These are phyloP conservation scores for Hystrix cristata DNA, from an alignment of 2,113 vertebrate genomes.

Conservation along the genomic window DNA sequence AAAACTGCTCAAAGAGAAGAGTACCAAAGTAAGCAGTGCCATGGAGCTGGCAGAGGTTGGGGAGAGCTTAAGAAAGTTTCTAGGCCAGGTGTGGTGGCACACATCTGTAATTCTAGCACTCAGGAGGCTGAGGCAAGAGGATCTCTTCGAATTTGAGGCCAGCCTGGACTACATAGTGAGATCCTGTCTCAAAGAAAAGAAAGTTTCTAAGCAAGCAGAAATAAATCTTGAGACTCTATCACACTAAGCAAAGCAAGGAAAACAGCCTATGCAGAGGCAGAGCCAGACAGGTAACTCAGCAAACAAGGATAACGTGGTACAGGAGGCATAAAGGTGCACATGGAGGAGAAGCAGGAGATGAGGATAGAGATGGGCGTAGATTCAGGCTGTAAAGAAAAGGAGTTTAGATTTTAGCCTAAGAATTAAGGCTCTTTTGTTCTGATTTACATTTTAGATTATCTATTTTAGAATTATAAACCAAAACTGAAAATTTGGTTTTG, in stretches of 20 bases:
- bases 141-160: background rate
- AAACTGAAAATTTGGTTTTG: background rate
- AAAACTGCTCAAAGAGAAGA: background rate
- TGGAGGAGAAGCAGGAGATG: background rate
- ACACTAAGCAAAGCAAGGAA: background rate
- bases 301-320: too few species aligned
- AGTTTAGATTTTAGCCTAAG: background rate
- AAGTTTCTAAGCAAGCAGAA: background rate
- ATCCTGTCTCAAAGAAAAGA: background rate
- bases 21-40: background rate
- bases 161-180: background rate
- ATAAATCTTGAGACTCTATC: background rate
- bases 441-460: background rate
- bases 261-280: background rate
- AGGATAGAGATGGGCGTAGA: background rate
- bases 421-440: background rate
- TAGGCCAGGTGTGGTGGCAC: background rate
- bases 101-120: background rate
- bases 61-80: background rate
- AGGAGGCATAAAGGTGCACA: accelerated
- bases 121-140: background rate
- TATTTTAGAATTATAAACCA: background rate
- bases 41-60: background rate
- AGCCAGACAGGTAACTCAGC: background rate
- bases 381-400: background rate